Base-by-base conservation (phyloP, 2,113 vertebrate species). In the Bubalus kerabau region DNA sequence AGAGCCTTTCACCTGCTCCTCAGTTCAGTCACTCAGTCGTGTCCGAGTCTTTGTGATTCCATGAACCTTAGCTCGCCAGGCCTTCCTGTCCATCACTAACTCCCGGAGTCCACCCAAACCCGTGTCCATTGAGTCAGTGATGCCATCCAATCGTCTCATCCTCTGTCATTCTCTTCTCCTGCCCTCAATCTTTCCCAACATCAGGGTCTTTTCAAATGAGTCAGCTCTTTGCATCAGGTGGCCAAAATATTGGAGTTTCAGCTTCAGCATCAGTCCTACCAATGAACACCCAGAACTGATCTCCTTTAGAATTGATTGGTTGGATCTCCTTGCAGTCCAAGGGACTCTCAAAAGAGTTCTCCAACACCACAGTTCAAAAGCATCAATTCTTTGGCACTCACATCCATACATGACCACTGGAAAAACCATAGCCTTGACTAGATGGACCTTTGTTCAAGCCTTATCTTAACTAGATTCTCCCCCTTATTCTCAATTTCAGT, bases 41-140 rank as follows among this genome's bases (percentile, higher is more conserved):
- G 64, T 21, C n/a, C 0, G 0, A 71, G n/a, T 36, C 9, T 64
- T 32, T 71, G n/a, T 0, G 0, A 71, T 17, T 2, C 2, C 64
- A 21, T 36, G n/a, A 36, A 71, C n/a, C 17, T 5, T 10, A 11
- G 17, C 9, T 36, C 0, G 0, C 17, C 64, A 36, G 8, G 64
- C 4, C 17, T 21, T 5, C n/a, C 9, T 36, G 9, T 21, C 19
- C 4, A 36, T 71, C 8, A 36, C n/a, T 17, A 71, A 71, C n/a
- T 10, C n/a, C 9, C 0, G 0, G 32, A 36, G 17, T 36, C 17
- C 8, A 36, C 64, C n/a, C n/a, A 71, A 71, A 71, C n/a, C n/a
- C 64, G 5, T 71, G 64, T 5, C 64, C n/a, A 21, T 11, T 71
- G n/a, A 71, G 4, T 71, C 0, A 1, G 8, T 36, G 64, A 36